These are phyloP conservation scores for Folsomia candida DNA, from an alignment of 2,888 invertebrate genomes.

Conservation along the genomic window DNA sequence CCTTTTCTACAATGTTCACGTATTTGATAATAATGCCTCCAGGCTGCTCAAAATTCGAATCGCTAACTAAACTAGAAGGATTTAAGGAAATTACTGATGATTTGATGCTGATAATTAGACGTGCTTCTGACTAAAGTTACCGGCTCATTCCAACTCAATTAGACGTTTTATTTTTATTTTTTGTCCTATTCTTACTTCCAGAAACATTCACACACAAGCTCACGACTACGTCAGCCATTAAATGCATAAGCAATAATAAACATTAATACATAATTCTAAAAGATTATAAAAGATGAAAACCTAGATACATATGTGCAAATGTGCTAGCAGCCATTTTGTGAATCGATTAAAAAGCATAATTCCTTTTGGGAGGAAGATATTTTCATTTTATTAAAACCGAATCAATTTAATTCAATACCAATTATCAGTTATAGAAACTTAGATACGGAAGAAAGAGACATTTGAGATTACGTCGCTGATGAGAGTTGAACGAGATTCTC, in stretches of 20 bases:
- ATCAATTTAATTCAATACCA: no score
- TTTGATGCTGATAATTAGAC: not conserved
- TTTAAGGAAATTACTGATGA: not conserved
- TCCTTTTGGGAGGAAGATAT: no score
- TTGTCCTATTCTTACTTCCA: no score
- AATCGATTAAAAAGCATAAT: no score
- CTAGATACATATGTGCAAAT: no score
- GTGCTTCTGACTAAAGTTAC: conserved; percentile 1
- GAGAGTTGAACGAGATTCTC: not conserved
- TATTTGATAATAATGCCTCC: not conserved
- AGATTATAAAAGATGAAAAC: not conserved
- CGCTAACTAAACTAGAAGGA: not conserved
- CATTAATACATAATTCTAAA: not conserved
- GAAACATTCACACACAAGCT: not conserved
- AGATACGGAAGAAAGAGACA: no score
- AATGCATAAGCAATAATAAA: not conserved
- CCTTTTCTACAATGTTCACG: no score
- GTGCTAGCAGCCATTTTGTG: no score
- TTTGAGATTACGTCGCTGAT: no score
- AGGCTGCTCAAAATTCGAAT: not conserved
- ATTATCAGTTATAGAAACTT: no score
- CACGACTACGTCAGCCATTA: not conserved
- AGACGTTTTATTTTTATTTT: not conserved
- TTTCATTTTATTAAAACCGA: no score
- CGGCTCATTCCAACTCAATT: conserved; percentile 4